A percentile compares a stretch with the other conserved stretches of the same genome.
Evolutionary conservation across 2,888 invertebrate species (phyloP).

Genomic region (Zonitis immaculata): DNA sequence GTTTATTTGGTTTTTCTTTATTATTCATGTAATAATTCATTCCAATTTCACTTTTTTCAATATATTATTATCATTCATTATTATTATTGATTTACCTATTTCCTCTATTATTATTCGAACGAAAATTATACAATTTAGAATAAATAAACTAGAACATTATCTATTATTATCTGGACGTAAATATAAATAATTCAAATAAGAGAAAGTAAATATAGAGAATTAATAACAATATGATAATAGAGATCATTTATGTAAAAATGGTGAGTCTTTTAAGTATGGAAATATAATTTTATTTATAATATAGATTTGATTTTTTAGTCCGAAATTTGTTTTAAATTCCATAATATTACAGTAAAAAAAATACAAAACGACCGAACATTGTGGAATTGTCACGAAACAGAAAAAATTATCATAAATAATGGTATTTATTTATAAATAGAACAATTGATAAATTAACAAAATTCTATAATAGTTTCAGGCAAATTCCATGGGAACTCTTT

Average conservation of each 20-base stretch:
- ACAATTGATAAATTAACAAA: neutral
- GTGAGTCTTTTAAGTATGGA: neutral
- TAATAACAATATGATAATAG: neutral
- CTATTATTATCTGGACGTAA: neutral
- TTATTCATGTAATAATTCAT: neutral
- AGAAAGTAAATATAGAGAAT: too few relatives aligned
- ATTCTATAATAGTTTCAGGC: conserved; percentile 57
- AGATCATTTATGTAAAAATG: neutral
- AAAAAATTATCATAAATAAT: conserved; percentile 28
- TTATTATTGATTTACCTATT: neutral
- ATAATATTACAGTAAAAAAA: conserved; percentile 24
- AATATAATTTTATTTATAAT: neutral
- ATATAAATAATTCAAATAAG: too few relatives aligned
- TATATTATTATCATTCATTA: neutral
- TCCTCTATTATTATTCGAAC: neutral
- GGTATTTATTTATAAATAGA: conserved; percentile 20
- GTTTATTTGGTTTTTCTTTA: neutral
- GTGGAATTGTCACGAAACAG: conserved; percentile 19
- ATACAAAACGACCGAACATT: conserved; percentile 15
- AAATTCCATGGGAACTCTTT: conserved; percentile 63
- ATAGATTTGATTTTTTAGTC: conserved; percentile 21
- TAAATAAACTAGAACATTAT: neutral
- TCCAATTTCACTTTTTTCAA: neutral
- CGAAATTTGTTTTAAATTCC: conserved; percentile 24
- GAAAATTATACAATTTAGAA: neutral